Percentiles rank a stretch among this genome's conserved stretches.
phyloP scores from a whole-genome alignment of 2,797 vertebrate species.

The Masticophis lateralis region DNA sequence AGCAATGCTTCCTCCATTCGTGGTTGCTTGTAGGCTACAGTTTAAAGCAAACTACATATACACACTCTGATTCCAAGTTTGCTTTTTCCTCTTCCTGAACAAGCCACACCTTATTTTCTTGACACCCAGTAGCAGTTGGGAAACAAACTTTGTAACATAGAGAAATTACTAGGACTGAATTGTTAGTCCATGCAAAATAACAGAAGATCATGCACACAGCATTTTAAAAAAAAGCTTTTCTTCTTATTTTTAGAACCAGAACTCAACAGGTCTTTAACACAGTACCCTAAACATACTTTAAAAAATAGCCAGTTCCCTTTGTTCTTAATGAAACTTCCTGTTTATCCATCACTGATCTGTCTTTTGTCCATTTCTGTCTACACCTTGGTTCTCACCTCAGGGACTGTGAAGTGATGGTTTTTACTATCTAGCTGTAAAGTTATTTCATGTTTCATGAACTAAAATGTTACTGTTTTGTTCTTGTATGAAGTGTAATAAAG shows the following conservation, averaged over 20 bases:
- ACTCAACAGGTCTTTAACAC: neutral
- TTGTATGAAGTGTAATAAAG: slow-evolving; percentile 81
- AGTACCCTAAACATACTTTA: neutral
- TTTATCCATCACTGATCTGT: neutral
- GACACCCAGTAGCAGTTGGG: neutral
- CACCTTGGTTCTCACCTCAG: neutral
- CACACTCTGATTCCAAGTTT: neutral
- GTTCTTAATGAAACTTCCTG: neutral
- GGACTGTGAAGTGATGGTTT: neutral
- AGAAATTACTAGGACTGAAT: neutral
- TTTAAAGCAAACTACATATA: neutral
- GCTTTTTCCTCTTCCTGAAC: neutral
- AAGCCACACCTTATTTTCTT: neutral
- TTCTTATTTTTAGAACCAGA: neutral
- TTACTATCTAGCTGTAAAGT: slow-evolving; percentile 34
- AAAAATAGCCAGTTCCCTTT: neutral
- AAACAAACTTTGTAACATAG: neutral
- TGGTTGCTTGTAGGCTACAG: neutral
- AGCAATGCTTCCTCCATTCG: neutral
- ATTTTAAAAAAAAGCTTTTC: neutral
- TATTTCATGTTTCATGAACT: slow-evolving; percentile 17
- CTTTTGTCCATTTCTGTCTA: neutral
- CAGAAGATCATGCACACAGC: neutral
- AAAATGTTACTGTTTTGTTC: slow-evolving; percentile 43
- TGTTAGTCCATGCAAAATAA: neutral